These are phyloP conservation scores for Gallinago jamesoni DNA, from an alignment of 2,113 vertebrate genomes.

Conservation along the genomic window DNA sequence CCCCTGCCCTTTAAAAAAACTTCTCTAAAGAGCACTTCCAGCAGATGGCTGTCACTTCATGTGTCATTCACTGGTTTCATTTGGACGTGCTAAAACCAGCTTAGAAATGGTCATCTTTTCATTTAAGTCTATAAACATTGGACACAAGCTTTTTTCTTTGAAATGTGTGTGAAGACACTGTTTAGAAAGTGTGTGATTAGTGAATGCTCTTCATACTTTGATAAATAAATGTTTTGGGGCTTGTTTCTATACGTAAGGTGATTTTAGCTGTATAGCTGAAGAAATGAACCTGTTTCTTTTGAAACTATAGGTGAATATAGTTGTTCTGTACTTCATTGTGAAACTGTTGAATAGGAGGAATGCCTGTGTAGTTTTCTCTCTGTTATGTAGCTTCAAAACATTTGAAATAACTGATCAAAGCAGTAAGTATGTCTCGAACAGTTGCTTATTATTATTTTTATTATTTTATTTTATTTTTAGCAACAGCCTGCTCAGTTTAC, in stretches of 20 bases:
- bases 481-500: conserved; percentile 90
- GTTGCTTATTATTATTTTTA: background rate
- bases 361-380: background rate
- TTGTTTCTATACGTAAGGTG: background rate
- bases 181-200: background rate
- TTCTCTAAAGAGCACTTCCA: background rate
- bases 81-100: background rate
- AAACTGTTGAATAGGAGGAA: background rate
- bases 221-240: background rate
- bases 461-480: conserved; percentile 23
- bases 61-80: background rate
- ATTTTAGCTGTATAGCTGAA: background rate
- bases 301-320: background rate
- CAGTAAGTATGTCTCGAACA: background rate
- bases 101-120: background rate
- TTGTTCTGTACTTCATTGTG: background rate
- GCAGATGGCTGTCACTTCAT: background rate
- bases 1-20: background rate
- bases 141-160: background rate
- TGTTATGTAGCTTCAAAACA: background rate
- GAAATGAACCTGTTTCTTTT: background rate
- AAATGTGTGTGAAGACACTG: background rate
- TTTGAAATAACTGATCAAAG: background rate
- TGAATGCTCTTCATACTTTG: background rate
- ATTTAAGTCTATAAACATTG: background rate